Evolutionary conservation across 2,888 invertebrate species (phyloP), one percentile per base, ranked within the genome.

Genomic region (Microctonus brassicae): DNA sequence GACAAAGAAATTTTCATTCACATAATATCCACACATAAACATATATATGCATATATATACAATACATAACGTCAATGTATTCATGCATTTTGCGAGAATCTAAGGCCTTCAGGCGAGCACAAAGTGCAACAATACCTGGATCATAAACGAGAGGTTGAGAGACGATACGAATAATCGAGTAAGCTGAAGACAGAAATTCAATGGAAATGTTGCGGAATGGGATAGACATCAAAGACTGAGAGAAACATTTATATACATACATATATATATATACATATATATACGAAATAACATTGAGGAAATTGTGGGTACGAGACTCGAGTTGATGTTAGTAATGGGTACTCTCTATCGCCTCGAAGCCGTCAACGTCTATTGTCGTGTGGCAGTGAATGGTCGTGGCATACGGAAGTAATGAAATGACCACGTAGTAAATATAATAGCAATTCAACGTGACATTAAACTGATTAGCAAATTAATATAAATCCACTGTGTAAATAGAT

Each of bases 151-250:
- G 11, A n/a, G n/a, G n/a, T 17, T 17, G 47, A n/a, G 33, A 60
- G 55, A 66, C 71, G 71, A 60, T 62, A 66, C 71, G 71, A 71
- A 61, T 67, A 71, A 67, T 67, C 71, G 67, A 71, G 36, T 29
- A 55, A 55, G 26, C 47, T 47, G 17, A 47, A 47, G 47, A 47
- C 17, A 29, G 63, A 17, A 57, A 36, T 36, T 55, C 17, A 34
- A 66, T 57, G 57, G 57, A 22, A 64, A 64, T 64, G 53, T 64
- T 34, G 34, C 47, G 53, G 53, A 64, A 64, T 64, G 22, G 22
- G n/a, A 39, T 10, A 39, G 62, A 62, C 17, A 42, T n/a, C 22
- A 62, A 26, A 55, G 24, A 55, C 55, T 24, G 10, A 55, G 2
- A 24, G 55, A 55, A 26, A 47, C 47, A 47, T 47, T 47, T 47